phyloP scores from a whole-genome alignment of 2,888 invertebrate species.

The Dorcus hopei region DNA sequence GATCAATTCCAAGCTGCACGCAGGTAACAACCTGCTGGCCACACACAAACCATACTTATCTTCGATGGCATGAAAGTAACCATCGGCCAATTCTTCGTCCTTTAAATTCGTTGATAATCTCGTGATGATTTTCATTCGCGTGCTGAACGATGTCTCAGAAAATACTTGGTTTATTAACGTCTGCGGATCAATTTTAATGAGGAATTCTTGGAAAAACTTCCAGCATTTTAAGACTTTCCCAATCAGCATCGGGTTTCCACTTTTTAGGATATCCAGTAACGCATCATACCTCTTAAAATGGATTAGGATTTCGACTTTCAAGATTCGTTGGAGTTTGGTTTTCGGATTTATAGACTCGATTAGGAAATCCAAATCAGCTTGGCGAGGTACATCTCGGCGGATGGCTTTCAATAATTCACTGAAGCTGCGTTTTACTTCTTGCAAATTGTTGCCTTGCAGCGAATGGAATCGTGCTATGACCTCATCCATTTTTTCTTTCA shows the following conservation, averaged over 20 bases:
- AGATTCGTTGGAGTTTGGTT: slow-evolving; percentile 14
- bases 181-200: slow-evolving; percentile 2
- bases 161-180: slow-evolving; percentile 14
- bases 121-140: slow-evolving; percentile 15
- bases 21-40: slow-evolving; percentile 13
- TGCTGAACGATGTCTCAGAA: slow-evolving; percentile 16
- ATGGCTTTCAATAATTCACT: neutral
- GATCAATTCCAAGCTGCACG: slow-evolving; percentile 17
- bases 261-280: slow-evolving; percentile 15
- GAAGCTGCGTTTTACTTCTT: neutral
- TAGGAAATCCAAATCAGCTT: slow-evolving; percentile 6
- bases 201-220: slow-evolving; percentile 5
- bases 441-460: neutral
- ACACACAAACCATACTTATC: slow-evolving; percentile 18
- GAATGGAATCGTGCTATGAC: neutral
- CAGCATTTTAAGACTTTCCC: slow-evolving; percentile 16
- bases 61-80: slow-evolving; percentile 14
- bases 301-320: slow-evolving; percentile 15
- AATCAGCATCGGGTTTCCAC: slow-evolving; percentile 10
- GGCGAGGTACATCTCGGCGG: neutral
- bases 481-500: neutral
- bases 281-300: slow-evolving; percentile 11
- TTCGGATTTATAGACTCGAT: slow-evolving; percentile 9
- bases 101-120: slow-evolving; percentile 10
- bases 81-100: slow-evolving; percentile 12